Evolutionary conservation across 2,113 vertebrate genomes (phyloP), one percentile per base, ranked within the genome.

Genomic region (Corythoichthys haematopterus): DNA sequence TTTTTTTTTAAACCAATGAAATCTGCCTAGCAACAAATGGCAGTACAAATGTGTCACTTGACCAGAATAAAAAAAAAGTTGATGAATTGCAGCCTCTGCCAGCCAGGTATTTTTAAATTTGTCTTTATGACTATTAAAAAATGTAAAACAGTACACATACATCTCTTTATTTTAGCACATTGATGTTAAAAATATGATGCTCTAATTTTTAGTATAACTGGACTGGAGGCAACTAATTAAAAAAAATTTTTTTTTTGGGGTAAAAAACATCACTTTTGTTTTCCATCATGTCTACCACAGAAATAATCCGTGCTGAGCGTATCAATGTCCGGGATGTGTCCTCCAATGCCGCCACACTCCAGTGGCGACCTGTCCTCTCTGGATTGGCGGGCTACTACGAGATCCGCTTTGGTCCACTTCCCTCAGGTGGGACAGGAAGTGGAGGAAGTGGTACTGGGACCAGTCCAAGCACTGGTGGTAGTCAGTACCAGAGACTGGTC

Each of bases 301-400:
- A 92, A 15, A 92, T 94, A 0, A 92, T 96, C 85, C 89, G 83
- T 46, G 94, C 93, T 0, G 90, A 93, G 56, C 87, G 91, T 63
- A 91, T 99, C 37, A 90, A 86, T 0, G 94, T 92, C 6, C 85
- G 86, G 0, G 93, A 98, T 0, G 35, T 99, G 75, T 91, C 95
- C 13, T 84, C 93, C 0, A 90, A 72, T 69, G 79, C 93, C 11
- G 93, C 97, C 79, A 91, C 68, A 0, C 88, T 99, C 70, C 43
- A 83, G 38, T 99, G 97, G 97, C 93, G 94, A 0, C 62, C 90
- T 0, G 89, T 98, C 48, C 84, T 98, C 60, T 78, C 80, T 0
- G 92, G 91, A 8, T 46, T 85, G 75, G 88, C 52, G 0, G 95
- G 93, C 8, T 79, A 80, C 85, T 99, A 98, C 33, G 87, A 93